phyloP scores from a whole-genome alignment of 2,113 vertebrate species.

The Thymallus thymallus region DNA sequence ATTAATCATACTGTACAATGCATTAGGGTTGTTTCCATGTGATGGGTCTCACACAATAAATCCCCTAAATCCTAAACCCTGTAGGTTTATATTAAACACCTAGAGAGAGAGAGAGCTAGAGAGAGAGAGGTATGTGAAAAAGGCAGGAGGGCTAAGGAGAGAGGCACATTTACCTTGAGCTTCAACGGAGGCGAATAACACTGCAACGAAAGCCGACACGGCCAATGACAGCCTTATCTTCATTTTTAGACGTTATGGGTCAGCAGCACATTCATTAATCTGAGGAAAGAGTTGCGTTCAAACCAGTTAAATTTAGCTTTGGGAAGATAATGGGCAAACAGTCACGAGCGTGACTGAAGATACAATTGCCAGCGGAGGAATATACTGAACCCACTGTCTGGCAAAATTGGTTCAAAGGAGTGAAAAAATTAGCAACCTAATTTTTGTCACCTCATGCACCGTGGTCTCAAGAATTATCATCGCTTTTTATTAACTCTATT shows the following conservation, averaged over 20 bases:
- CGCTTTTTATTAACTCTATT: too few species aligned
- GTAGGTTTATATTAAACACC: conserved; percentile 8
- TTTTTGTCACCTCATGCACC: too few species aligned
- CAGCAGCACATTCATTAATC: conserved; percentile 90
- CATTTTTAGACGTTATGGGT: conserved; percentile 81
- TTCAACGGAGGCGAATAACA: conserved; percentile 82
- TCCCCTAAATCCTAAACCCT: too few species aligned
- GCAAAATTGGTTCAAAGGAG: not conserved
- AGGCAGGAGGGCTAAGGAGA: conserved; percentile 8
- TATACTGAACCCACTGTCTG: not conserved
- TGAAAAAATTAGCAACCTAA: too few species aligned
- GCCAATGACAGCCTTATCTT: conserved; percentile 84
- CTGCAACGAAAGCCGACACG: conserved; percentile 80
- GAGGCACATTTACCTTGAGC: conserved; percentile 89
- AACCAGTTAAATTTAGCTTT: not conserved
- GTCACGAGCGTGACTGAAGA: not conserved
- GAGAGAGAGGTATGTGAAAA: conserved; percentile 10
- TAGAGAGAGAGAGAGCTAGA: not conserved
- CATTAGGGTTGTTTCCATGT: too few species aligned
- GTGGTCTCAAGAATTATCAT: too few species aligned
- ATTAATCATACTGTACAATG: conserved; percentile 44
- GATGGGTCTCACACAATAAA: too few species aligned
- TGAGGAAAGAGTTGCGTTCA: conserved; percentile 62
- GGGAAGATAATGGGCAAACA: not conserved
- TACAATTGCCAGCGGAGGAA: not conserved